Conservation (phyloP, 2,888 invertebrate species). For the Athalia circularis region DNA sequence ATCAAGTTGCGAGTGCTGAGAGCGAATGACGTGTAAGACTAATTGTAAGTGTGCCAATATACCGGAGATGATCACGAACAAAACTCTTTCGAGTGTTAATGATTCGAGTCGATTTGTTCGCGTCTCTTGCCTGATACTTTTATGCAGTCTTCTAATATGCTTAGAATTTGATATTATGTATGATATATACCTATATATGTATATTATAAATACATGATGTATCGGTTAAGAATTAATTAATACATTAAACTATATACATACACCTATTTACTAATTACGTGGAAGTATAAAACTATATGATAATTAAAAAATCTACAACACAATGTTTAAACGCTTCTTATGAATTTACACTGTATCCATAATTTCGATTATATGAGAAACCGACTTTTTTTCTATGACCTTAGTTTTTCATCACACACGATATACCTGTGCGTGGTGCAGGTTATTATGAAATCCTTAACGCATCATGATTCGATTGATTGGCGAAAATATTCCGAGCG, state of each 20-base stretch:
- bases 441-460: no score
- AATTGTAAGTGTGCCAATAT: constrained; percentile 40
- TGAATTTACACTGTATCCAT: no score
- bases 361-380: no score
- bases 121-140: constrained; percentile 40
- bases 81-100: constrained; percentile 17
- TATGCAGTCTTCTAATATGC: constrained; percentile 44
- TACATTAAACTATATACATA: no score
- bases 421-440: no score
- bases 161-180: constrained; percentile 39
- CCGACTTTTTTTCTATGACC: no score
- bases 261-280: neutral
- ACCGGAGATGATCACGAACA: constrained; percentile 30
- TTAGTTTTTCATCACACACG: no score
- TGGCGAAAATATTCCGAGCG: no score
- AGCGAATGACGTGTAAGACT: constrained; percentile 36
- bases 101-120: constrained; percentile 28
- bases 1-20: constrained; percentile 26
- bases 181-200: constrained; percentile 3
- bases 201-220: constrained; percentile 10
- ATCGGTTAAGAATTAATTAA: neutral
- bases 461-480: no score
- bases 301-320: no score
- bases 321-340: no score
- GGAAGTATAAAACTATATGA: neutral